These are phyloP conservation scores for Macrobrachium nipponense DNA, from an alignment of 1,140 invertebrate species.

Conservation along the genomic window DNA sequence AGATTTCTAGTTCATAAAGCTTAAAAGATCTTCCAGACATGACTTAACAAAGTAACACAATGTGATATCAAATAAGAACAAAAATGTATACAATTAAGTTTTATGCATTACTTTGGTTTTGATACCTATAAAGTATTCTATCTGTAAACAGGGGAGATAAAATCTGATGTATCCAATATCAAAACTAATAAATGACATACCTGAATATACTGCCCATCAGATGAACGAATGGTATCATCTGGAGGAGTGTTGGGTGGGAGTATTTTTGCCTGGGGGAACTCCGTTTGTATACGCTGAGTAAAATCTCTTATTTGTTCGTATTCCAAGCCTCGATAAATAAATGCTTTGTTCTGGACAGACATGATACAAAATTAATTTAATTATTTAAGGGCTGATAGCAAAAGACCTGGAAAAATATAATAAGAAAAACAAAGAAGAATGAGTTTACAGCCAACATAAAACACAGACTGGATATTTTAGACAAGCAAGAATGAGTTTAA, in stretches of 20 bases:
- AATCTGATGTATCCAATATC: background rate
- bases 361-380: conserved; percentile 39
- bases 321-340: conserved; percentile 95
- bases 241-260: conserved; percentile 92
- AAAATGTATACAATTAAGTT: no score
- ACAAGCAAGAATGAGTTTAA: no score
- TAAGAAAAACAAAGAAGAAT: no score
- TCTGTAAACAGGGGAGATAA: background rate
- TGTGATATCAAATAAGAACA: no score
- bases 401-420: no score
- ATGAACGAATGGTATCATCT: conserved; percentile 85
- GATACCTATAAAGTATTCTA: background rate
- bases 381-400: no score
- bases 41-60: no score
- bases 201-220: conserved; percentile 83
- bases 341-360: conserved; percentile 89
- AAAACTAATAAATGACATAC: conserved; percentile 37
- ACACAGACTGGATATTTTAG: no score
- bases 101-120: no score
- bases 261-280: conserved; percentile 92
- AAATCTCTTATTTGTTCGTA: conserved; percentile 96
- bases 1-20: no score
- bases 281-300: conserved; percentile 90
- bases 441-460: no score
- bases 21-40: no score